Evolutionary conservation across 2,797 vertebrate species (phyloP).

Genomic region (Danionella dracula): DNA sequence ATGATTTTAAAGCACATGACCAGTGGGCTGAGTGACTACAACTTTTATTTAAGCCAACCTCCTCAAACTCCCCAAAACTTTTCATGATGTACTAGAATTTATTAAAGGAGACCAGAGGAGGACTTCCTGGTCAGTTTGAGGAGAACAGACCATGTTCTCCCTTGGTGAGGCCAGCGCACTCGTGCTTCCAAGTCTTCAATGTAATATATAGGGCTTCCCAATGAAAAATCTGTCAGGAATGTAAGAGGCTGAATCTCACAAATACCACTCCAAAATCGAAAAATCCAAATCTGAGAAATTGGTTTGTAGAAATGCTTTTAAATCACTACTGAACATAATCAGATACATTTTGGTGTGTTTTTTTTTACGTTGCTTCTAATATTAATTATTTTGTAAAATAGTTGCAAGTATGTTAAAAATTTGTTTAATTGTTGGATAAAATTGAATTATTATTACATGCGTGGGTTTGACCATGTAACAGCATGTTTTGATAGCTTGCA

Average conservation of each 20-base stretch:
- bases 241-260: not conserved
- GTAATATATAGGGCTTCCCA: not conserved
- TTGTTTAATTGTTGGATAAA: too few relatives aligned
- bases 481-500: too few relatives aligned
- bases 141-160: not conserved
- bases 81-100: not conserved
- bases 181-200: not conserved
- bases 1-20: not conserved
- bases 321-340: too few relatives aligned
- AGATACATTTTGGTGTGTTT: too few relatives aligned
- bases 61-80: not conserved
- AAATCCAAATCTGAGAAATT: not conserved
- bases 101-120: not conserved
- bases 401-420: too few relatives aligned
- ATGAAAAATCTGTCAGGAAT: not conserved
- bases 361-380: too few relatives aligned
- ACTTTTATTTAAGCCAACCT: conserved; percentile 7
- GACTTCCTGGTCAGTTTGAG: not conserved
- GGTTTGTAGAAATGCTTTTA: too few relatives aligned
- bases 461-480: too few relatives aligned
- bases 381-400: too few relatives aligned
- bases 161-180: not conserved
- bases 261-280: not conserved
- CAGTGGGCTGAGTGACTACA: conserved; percentile 28
- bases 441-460: too few relatives aligned